Evolutionary conservation across 1,140 invertebrate species (phyloP), one percentile per base, ranked within the genome.

Genomic region (Sarcophaga peregrina): DNA sequence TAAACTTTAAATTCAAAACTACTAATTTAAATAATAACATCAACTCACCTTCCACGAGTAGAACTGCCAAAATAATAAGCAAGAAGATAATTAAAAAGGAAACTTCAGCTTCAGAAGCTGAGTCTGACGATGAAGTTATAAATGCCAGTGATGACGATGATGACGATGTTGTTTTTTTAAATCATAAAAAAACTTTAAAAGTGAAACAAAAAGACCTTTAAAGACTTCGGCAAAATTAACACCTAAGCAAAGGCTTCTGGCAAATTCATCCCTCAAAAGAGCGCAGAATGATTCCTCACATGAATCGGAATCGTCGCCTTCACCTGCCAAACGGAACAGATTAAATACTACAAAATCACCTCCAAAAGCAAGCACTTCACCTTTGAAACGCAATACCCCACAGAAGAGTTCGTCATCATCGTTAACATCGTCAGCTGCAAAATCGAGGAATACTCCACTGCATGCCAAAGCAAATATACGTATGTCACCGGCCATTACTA

Each of bases 131-230:
- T 83, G 92, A 91, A 85, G 89, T 88, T 50, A 91, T 92, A 85
- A 91, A 90, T 85, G 91, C 91, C 82, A 92, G 92, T 87, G 92
- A 92, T 50, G 92, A 88, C 5, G 85, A 84, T 17, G 81, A 85
- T 13, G 62, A 83, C 11, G 52, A 84, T 37, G 80, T 20, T 2
- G 76, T 83, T 46, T 85, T 82, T 58, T 80, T 50, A 0, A 50
- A 83, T 73, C 80, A 81, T n/a, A 75, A 84, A 81, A 83, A 83
- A 52, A 48, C 76, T 6, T 15, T 81, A 37, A 82, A 37, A 81
- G 37, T 48, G 83, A 47, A 83, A 78, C 74, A 11, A 72, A 78
- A 48, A 73, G 17, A 48, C 37, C 17, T 15, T 13, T 84, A 11
- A 84, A 84, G 80, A 62, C 81, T 17, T 50, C 48, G 15, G 46